Evolutionary conservation across 1,140 invertebrate species (phyloP), one percentile per base, ranked within the genome.

Genomic region (Drosophila punjabiensis): DNA sequence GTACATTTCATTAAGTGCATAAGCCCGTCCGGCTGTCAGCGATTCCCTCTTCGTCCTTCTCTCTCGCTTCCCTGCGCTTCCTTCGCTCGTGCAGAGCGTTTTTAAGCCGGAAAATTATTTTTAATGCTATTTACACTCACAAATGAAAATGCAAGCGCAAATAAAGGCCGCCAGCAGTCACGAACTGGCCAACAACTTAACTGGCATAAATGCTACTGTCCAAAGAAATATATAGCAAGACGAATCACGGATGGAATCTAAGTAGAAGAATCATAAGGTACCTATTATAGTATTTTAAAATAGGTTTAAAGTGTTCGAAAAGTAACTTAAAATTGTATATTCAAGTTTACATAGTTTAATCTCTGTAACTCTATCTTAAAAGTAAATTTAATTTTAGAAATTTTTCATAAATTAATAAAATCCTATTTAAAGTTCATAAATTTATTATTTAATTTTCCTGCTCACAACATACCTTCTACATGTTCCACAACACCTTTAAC

Each of bases 1-100:
- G 82, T 89, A 90, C 85, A 90, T 89, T 89, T 90, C 85, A 89
- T 89, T 89, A 89, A 89, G 85, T 89, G 85, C 85, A 89, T 90
- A 89, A 89, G 86, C 86, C 71, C 85, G 76, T 82, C 82, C 79
- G 82, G 60, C 85, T 89, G 86, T 89, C 85, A 89, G 58, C 86
- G 79, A 55, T 50, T 43, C 41, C 18, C 52, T 66, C 18, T 24
- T 52, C 45, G n/a, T 18, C 13, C 52, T 24, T 13, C 16, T 28
- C 43, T 52, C 43, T 52, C 32, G 28, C 55, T 62, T 48, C 28
- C 24, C 7, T 11, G 48, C 32, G 45, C n/a, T 18, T 33, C 16
- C 41, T 53, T 33, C 3, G 30, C 66, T 76, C 56, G 56, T 79
- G 76, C 53, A 39, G 35, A 75, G 69, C 69, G 69, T 62, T 75